Evolutionary conservation across 2,888 invertebrate species (phyloP), one percentile per base, ranked within the genome.

Genomic region (Tetragonula carbonaria): DNA sequence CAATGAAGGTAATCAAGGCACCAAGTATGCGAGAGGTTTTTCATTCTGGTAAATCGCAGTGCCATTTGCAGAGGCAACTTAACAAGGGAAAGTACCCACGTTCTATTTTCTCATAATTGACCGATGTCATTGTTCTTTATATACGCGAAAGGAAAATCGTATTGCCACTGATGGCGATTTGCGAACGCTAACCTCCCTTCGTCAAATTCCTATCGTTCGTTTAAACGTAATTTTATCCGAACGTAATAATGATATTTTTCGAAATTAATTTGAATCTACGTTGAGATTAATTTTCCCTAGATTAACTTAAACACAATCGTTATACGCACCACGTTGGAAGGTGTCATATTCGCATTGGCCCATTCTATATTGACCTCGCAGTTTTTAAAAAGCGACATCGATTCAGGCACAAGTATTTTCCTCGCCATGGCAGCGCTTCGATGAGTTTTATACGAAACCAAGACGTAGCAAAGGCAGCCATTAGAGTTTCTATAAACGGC

Each of bases 401-500:
- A 84, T 70, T 92, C 94, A 0, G 96, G 96, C 8, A 96, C 95
- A 55, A 97, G 95, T 90, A 96, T 95, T 85, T 95, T 92, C 45
- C 95, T 91, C 2, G 95, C 96, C 94, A 95, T 95, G 33, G 95
- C 96, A 82, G 96, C 97, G 38, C 96, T 96, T 87, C 97, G 95
- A 94, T 97, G 97, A 68, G 95, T 95, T 66, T 96, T 96, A 93
- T 97, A 98, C 92, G 97, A 97, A 33, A 97, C 96, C 90, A 97
- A 96, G 57, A 97, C 97, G 89, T 96, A 97, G 70, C 96, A 95
- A 2, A 95, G 94, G 2, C 79, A 45, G 4, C 90, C 87, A n/a
- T 88, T 86, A 0, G 72, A 4, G 21, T 88, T 87, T 62, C 91
- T 91, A 79, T 92, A 94, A 38, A 94, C 89, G 0, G 90, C 85